Evolutionary conservation across 2,113 vertebrate species (phyloP).

Genomic region (Circaetus cinerascens): DNA sequence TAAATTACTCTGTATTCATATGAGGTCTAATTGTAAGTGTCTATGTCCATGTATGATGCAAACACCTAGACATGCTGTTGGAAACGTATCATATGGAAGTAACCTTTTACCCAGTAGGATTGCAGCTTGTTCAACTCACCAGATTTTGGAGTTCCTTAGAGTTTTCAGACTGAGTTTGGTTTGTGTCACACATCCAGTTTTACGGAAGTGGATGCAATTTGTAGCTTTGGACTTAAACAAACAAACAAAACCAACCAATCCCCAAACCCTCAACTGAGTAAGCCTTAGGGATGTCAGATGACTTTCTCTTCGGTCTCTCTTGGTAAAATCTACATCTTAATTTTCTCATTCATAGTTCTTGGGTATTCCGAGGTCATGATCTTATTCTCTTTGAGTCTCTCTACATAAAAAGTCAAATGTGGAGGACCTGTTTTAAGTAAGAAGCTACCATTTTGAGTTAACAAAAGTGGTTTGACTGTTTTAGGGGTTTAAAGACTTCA

Average conservation of each 20-base stretch:
- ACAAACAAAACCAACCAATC: background rate
- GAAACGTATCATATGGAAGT: background rate
- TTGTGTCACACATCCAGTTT: background rate
- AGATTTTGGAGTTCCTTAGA: background rate
- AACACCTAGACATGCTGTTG: background rate
- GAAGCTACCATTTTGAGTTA: background rate
- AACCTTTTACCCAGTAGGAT: background rate
- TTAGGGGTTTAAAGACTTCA: background rate
- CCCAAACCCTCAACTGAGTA: background rate
- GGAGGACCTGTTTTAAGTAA: background rate
- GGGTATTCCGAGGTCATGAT: background rate
- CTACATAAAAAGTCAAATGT: fast-evolving
- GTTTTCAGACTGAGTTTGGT: background rate
- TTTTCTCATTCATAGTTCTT: background rate
- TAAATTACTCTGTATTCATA: background rate
- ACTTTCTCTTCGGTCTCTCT: background rate
- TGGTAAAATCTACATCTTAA: background rate
- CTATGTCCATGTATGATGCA: background rate
- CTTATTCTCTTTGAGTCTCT: background rate
- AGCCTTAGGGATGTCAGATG: background rate
- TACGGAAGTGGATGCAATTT: background rate
- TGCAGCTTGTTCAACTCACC: background rate
- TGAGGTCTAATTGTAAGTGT: background rate
- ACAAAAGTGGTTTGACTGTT: background rate
- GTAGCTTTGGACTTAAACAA: background rate